Conservation (phyloP, 2,888 invertebrate species). For the Siphonodentalium dalli region DNA sequence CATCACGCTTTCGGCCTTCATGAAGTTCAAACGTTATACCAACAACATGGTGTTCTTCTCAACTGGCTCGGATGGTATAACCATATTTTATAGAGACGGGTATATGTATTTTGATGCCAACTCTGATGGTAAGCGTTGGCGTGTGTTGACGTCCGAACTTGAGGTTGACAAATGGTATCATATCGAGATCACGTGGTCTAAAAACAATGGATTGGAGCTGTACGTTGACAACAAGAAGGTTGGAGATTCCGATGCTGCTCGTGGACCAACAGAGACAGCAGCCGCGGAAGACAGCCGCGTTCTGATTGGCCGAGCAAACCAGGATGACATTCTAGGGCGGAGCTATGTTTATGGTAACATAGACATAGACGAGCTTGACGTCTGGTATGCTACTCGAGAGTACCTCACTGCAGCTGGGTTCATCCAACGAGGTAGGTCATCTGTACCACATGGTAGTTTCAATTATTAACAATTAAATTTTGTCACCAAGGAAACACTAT, state of each 20-base stretch:
- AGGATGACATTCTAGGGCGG: slow-evolving; percentile 38
- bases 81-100: slow-evolving; percentile 48
- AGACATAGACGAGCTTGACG: slow-evolving; percentile 50
- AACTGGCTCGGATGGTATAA: slow-evolving; percentile 51
- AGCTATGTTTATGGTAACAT: slow-evolving; percentile 38
- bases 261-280: background rate
- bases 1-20: slow-evolving; percentile 54
- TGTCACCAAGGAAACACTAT: too few species aligned
- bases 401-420: slow-evolving; percentile 51
- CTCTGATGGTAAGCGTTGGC: slow-evolving; percentile 37
- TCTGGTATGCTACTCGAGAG: slow-evolving; percentile 53
- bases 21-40: slow-evolving; percentile 46
- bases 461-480: background rate
- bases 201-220: slow-evolving; percentile 45
- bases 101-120: slow-evolving; percentile 41
- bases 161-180: slow-evolving; percentile 53
- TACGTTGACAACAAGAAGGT: slow-evolving; percentile 45
- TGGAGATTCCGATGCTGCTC: slow-evolving; percentile 18
- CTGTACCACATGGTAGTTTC: too few species aligned
- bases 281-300: slow-evolving; percentile 1
- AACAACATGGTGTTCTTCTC: slow-evolving; percentile 56
- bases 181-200: slow-evolving; percentile 58
- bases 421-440: slow-evolving; percentile 50
- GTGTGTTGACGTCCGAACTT: slow-evolving; percentile 32
- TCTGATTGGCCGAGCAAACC: slow-evolving; percentile 45